Conservation (phyloP, 2,113 vertebrate species). For the Hippocampus zosterae region DNA sequence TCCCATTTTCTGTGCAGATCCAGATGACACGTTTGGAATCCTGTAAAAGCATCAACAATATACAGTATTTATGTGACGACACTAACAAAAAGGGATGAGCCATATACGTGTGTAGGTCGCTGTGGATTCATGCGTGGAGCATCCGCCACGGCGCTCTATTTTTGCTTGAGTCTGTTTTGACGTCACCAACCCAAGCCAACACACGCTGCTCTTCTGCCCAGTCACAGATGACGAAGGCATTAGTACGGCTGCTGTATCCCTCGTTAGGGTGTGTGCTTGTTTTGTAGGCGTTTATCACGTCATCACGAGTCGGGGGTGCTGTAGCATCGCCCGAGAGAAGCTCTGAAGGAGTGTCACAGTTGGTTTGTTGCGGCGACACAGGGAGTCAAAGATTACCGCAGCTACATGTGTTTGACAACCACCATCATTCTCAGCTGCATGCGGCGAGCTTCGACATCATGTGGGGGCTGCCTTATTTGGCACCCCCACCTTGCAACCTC, state of each 20-base stretch:
- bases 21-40: background rate
- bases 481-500: background rate
- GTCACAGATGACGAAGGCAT: background rate
- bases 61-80: constrained; percentile 4
- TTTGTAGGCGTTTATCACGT: background rate
- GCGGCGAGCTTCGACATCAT: background rate
- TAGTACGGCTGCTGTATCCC: too few species aligned
- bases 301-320: background rate
- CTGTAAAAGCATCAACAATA: background rate
- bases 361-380: constrained; percentile 36
- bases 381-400: constrained; percentile 31
- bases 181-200: constrained; percentile 20
- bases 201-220: background rate
- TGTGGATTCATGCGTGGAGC: constrained; percentile 39
- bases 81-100: background rate
- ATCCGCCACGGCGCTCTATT: constrained; percentile 47
- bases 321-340: constrained; percentile 1
- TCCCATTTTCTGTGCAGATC: background rate
- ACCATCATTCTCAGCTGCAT: constrained; percentile 7
- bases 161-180: constrained; percentile 50
- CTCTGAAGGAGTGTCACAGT: constrained; percentile 35
- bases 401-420: constrained; percentile 24
- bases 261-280: background rate
- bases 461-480: background rate
- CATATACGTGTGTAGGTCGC: background rate